Evolutionary conservation across 2,888 invertebrate species (phyloP), one percentile per base, ranked within the genome.

Genomic region (Synanthedon tipuliformis): DNA sequence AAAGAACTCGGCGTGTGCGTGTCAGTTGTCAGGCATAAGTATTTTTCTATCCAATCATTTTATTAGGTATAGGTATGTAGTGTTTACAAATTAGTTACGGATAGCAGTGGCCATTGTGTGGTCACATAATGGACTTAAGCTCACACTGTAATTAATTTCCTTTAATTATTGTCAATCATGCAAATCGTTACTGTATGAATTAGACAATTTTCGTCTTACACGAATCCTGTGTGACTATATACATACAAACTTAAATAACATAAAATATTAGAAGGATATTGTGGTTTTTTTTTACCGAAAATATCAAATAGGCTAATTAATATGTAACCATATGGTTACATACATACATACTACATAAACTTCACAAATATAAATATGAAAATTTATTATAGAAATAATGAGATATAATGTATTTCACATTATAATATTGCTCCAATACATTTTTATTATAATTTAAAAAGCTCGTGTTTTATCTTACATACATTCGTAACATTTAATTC

Each of bases 1-100:
- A 73, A 71, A 72, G 27, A 34, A 34, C 27, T 34, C 27, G 0
- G 27, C 27, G 27, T 73, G 73, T 73, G 73, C 68, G 67, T 59
- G 62, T 64, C 62, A 40, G 45, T 15, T 12, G 13, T n/a, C n/a
- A n/a, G 0, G 45, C 45, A 12, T 4, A 45, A 1, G n/a, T 15
- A n/a, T 45, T 45, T n/a, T 45, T n/a, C 45, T 45, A 3, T 45
- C 7, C 45, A 45, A 45, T 45, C 15, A 40, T 15, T 51, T 40
- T n/a, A 34, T 61, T n/a, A 63, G 41, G 12, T 41, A 34, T 34
- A 34, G 10, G 34, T 34, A 34, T 34, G 13, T 50, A 15, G n/a
- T 27, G 23, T 16, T 40, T 40, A 48, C 11, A 48, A 48, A 16
- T 16, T 16, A 48, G 13, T 48, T 48, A n/a, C 16, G 48, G n/a